Conservation (phyloP, 2,888 invertebrate species). For the Pollenia amentaria region DNA sequence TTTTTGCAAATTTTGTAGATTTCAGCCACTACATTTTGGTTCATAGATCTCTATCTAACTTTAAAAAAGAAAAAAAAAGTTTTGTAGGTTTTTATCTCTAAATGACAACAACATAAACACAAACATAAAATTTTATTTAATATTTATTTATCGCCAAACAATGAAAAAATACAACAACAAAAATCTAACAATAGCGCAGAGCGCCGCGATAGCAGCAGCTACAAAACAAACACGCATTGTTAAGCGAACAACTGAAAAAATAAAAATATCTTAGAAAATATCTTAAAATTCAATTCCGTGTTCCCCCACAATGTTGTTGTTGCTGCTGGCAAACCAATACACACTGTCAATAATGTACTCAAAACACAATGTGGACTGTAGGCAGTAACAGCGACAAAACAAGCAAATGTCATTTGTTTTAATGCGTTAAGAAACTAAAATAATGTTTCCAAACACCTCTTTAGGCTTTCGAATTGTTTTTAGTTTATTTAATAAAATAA, state of each 20-base stretch:
- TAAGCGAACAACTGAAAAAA: neutral
- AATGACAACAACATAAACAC: slow-evolving; percentile 61
- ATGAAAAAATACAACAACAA: slow-evolving; percentile 29
- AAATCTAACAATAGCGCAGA: slow-evolving; percentile 21
- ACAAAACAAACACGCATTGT: slow-evolving; percentile 34
- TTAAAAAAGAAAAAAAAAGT: slow-evolving; percentile 10
- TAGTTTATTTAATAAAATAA: slow-evolving; percentile 6
- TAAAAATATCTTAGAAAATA: neutral
- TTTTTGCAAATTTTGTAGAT: neutral
- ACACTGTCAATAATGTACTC: neutral
- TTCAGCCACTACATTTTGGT: slow-evolving; percentile 35
- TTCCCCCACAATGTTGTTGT: slow-evolving; percentile 27
- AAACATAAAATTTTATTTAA: slow-evolving; percentile 17
- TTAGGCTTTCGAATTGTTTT: neutral
- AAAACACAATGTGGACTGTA: slow-evolving; percentile 27
- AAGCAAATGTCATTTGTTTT: too few relatives aligned
- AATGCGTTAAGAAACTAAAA: neutral
- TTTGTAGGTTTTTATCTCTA: slow-evolving; percentile 56
- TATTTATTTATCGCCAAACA: slow-evolving; percentile 56
- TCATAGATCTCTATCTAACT: slow-evolving; percentile 52
- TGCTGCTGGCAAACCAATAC: neutral
- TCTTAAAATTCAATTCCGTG: slow-evolving; percentile 54
- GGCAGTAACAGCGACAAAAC: neutral
- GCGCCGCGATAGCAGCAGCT: neutral
- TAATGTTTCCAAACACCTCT: neutral